A percentile compares a stretch with the other conserved stretches of the same genome.
Conservation (phyloP, 2,888 invertebrate species). For the Steinernema carpocapsae region DNA sequence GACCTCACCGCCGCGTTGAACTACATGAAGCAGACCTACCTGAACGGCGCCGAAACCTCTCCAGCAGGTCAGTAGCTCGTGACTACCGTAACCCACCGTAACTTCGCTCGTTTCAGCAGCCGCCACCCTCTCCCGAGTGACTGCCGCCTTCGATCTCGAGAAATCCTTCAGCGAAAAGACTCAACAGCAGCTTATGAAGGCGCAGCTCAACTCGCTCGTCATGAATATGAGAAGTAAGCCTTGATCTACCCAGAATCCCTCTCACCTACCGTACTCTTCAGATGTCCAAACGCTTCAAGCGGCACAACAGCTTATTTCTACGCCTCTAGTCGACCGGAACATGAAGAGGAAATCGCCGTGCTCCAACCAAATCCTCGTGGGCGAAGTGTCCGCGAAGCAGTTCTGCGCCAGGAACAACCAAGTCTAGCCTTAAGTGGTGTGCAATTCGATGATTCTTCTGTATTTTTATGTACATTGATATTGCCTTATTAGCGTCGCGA, state of each 20-base stretch:
- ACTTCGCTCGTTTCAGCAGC: slow-evolving; percentile 7
- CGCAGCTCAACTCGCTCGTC: slow-evolving; percentile 36
- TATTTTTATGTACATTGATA: slow-evolving; percentile 5
- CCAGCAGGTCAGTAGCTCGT: not conserved
- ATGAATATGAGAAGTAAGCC: slow-evolving; percentile 28
- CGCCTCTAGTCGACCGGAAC: slow-evolving; percentile 19
- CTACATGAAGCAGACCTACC: slow-evolving; percentile 46
- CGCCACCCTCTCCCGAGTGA: slow-evolving; percentile 26
- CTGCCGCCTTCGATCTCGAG: slow-evolving; percentile 28
- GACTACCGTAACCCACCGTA: not conserved
- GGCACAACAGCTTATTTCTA: not conserved
- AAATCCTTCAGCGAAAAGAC: slow-evolving; percentile 30
- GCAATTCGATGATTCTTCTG: slow-evolving; percentile 27
- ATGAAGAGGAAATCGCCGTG: slow-evolving; percentile 32
- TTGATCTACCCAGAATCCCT: not conserved
- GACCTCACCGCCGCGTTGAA: slow-evolving; percentile 49
- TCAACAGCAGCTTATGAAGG: slow-evolving; percentile 28
- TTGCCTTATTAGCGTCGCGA: slow-evolving; percentile 25
- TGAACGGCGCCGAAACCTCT: slow-evolving; percentile 36
- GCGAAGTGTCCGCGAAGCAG: slow-evolving; percentile 17
- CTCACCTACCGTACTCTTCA: not conserved
- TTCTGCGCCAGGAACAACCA: slow-evolving; percentile 28
- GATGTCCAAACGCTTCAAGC: slow-evolving; percentile 20
- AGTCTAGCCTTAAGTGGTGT: slow-evolving; percentile 9
- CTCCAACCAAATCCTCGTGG: slow-evolving; percentile 17